These are phyloP conservation scores for Formica exsecta DNA, from an alignment of 1,140 invertebrate genomes.

Conservation along the genomic window DNA sequence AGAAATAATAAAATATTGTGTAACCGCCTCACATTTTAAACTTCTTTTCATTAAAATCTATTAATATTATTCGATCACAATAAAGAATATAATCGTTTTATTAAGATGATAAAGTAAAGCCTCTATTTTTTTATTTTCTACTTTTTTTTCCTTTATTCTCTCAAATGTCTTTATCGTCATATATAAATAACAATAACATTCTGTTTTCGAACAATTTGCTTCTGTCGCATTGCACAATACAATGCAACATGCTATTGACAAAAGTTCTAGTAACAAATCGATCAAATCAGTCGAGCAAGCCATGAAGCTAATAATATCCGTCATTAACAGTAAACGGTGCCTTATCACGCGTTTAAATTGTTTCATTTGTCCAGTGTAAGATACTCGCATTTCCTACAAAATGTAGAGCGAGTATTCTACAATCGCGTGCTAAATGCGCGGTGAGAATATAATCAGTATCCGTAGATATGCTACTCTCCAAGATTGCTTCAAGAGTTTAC, in stretches of 20 bases:
- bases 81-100: background rate
- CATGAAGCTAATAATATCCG: background rate
- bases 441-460: constrained; percentile 4
- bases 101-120: background rate
- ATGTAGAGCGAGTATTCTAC: background rate
- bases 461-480: background rate
- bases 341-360: background rate
- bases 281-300: too few relatives aligned
- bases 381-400: background rate
- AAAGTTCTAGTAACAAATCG: background rate
- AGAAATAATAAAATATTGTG: constrained; percentile 37
- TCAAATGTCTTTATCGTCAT: background rate
- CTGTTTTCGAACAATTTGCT: background rate
- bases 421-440: constrained; percentile 10
- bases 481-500: constrained; percentile 6
- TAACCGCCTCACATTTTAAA: background rate
- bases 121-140: background rate
- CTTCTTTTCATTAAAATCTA: background rate
- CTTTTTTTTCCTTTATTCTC: background rate
- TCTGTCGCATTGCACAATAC: background rate
- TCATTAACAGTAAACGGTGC: background rate
- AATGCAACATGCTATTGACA: background rate
- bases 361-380: constrained; percentile 3
- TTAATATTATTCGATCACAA: background rate
- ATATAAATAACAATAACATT: background rate